Evolutionary conservation across 2,797 vertebrate genomes (phyloP).

Genomic region (Helarctos malayanus): DNA sequence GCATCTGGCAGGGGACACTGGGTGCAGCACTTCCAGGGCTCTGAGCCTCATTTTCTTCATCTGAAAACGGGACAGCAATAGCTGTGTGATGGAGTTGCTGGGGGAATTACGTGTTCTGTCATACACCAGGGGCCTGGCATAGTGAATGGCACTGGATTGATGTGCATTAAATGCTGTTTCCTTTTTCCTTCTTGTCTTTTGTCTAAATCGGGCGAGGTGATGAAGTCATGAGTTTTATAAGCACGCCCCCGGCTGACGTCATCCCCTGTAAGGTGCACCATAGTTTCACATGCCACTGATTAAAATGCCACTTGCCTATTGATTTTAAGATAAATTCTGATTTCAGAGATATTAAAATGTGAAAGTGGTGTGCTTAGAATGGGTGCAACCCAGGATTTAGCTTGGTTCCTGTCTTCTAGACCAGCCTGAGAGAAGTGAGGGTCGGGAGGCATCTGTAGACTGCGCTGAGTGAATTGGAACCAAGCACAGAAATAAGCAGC

Average conservation of each 20-base stretch:
- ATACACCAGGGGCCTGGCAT: neutral
- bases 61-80: neutral
- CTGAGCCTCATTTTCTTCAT: neutral
- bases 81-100: neutral
- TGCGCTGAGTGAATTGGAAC: neutral
- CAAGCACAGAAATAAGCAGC: neutral
- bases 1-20: neutral
- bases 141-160: neutral
- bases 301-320: neutral
- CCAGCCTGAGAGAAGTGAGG: neutral
- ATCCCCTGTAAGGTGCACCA: neutral
- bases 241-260: neutral
- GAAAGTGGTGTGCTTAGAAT: neutral
- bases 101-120: neutral
- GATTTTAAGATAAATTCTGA: constrained; percentile 24
- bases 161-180: neutral
- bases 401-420: constrained; percentile 1
- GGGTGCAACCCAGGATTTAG: neutral
- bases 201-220: neutral
- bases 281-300: neutral
- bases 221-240: neutral
- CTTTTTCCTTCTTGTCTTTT: neutral
- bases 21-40: neutral
- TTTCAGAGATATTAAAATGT: neutral
- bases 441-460: neutral